Evolutionary conservation across 1,140 invertebrate species (phyloP).

Genomic region (Lysiphlebus fabarum): DNA sequence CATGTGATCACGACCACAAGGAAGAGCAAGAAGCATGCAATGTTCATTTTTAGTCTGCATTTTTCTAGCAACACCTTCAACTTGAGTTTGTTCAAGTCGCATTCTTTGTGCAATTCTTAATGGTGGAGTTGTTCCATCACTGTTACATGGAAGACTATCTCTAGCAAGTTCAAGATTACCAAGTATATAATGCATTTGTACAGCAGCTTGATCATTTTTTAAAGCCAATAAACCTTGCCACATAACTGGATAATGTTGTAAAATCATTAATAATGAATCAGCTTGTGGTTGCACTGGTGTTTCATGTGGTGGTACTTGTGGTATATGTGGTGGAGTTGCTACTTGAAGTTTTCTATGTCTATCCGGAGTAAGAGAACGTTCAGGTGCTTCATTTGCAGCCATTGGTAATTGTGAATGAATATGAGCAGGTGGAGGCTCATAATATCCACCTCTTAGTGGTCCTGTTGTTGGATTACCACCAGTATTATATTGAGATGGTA

Average conservation of each 20-base stretch:
- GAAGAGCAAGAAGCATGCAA: conserved; percentile 91
- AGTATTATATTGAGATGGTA: conserved; percentile 45
- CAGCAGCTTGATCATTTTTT: conserved; percentile 93
- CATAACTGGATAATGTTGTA: conserved; percentile 88
- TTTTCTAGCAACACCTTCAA: conserved; percentile 91
- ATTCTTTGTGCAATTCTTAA: conserved; percentile 93
- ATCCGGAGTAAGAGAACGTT: conserved; percentile 55
- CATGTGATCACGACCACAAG: conserved; percentile 88
- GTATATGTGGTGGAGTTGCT: conserved; percentile 68
- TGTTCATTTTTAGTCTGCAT: conserved; percentile 96
- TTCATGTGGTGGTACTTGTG: conserved; percentile 71
- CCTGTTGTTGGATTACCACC: conserved; percentile 36
- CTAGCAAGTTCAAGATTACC: conserved; percentile 85
- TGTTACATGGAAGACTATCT: conserved; percentile 75
- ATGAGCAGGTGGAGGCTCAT: conserved; percentile 67
- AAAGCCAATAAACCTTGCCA: conserved; percentile 93
- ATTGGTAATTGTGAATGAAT: conserved; percentile 51
- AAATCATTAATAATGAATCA: conserved; percentile 73
- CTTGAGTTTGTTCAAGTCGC: conserved; percentile 89
- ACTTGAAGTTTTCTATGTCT: conserved; percentile 59
- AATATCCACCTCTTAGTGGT: conserved; percentile 49
- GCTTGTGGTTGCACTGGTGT: no score
- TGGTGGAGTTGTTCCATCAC: conserved; percentile 76
- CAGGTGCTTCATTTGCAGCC: conserved; percentile 54
- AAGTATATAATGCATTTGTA: conserved; percentile 97